Evolutionary conservation across 1,140 invertebrate species (phyloP), one percentile per base, ranked within the genome.

Genomic region (Vanessa tameamea): DNA sequence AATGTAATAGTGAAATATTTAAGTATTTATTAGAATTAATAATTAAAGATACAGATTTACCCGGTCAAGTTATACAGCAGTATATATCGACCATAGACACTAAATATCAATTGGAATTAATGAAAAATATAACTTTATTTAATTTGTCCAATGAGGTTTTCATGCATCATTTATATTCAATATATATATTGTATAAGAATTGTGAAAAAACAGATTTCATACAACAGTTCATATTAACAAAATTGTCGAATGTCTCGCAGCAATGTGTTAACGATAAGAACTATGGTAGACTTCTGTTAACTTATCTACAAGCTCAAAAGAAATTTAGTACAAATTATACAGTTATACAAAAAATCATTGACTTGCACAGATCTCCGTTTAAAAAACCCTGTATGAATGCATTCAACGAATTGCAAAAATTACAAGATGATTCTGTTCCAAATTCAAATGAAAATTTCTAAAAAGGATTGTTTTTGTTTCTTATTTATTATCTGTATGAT

Each of bases 201-300:
- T 79, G 81, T 69, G 64, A 72, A 5, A 88, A 87, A 64, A 76
- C 72, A 43, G 66, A 81, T 26, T 55, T 72, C 9, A 68, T 84
- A 51, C 82, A 90, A 66, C 73, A 67, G 8, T 85, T 75, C 31
- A 77, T 89, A 53, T 61, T 81, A 14, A 37, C 63, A 23, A 76
- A 72, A 47, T 57, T 90, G 37, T 48, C 77, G 26, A 64, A 76
- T 47, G 65, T 75, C 23, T 70, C 73, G 0, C 13, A 70, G 5
- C 11, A 37, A 15, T 85, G 82, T 75, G 37, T 16, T 0, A 68
- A 64, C 5, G 82, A 90, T 55, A 86, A 80, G 37, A 82, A 80
- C 15, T 90, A 82, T 78, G 88, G 88, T 9, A 71, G 80, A 26
- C 73, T 88, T 1, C 64, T 90, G 12, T 64, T 86, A 4, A 64